Percentiles rank a stretch among this genome's conserved stretches.
phyloP scores from a whole-genome alignment of 2,113 vertebrate species.

The Crotophaga sulcirostris region DNA sequence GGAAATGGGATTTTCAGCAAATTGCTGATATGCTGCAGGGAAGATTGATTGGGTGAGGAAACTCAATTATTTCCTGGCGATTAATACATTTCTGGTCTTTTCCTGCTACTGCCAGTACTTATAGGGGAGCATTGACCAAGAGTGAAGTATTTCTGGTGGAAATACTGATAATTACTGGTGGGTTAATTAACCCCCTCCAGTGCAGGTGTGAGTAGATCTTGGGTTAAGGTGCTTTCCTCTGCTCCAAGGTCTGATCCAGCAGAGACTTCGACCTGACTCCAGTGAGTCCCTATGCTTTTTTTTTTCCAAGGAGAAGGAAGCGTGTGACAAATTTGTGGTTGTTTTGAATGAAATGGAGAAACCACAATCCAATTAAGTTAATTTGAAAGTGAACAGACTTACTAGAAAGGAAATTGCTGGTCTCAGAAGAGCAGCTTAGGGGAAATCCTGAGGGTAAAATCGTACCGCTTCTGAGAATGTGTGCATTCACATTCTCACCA shows the following conservation, averaged over 20 bases:
- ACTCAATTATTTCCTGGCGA: not conserved
- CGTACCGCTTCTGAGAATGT: not conserved
- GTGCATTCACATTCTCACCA: not conserved
- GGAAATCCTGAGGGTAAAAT: not conserved
- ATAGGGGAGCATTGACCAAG: not conserved
- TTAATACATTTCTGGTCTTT: not conserved
- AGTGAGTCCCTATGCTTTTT: not conserved
- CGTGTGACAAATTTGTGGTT: not conserved
- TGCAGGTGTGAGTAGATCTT: not conserved
- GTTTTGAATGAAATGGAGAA: not conserved
- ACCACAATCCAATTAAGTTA: not conserved
- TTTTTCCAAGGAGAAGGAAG: not conserved
- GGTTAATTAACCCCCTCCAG: not conserved
- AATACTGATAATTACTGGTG: not conserved
- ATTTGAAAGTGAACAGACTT: not conserved
- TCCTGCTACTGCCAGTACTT: not conserved
- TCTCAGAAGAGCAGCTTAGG: not conserved
- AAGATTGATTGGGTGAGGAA: not conserved
- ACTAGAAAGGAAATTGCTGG: not conserved
- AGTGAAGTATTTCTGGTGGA: not conserved
- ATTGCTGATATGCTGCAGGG: not conserved
- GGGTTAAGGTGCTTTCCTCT: not conserved
- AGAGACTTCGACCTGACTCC: not conserved
- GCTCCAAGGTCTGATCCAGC: not conserved
- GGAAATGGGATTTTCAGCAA: not conserved